Percentiles rank a stretch among this genome's conserved stretches.
Conservation (phyloP, 2,888 invertebrate genomes). For the Epirrhoe tristata region DNA sequence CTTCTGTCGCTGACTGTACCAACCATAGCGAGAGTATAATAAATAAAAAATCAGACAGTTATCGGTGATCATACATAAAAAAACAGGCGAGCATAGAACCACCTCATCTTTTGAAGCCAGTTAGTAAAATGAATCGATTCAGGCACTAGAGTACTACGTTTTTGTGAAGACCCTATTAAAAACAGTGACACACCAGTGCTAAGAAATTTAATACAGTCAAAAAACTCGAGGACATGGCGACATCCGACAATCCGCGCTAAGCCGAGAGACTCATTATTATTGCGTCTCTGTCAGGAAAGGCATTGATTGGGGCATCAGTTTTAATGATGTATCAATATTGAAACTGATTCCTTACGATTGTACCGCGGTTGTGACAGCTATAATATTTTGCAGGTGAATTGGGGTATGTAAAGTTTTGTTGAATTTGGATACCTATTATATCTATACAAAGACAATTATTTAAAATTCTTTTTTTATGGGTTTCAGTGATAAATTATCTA, state of each 20-base stretch:
- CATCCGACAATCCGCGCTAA: constrained; percentile 30
- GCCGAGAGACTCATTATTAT: constrained; percentile 26
- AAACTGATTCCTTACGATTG: constrained; percentile 6
- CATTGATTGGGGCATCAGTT: constrained; percentile 30
- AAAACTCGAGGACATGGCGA: constrained; percentile 30
- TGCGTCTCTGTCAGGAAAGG: constrained; percentile 25
- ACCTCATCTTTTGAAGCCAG: no score
- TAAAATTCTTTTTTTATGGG: no score
- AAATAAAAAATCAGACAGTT: no score
- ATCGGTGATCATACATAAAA: no score
- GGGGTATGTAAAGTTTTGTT: background rate
- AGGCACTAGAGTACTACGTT: background rate
- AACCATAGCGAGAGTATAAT: no score
- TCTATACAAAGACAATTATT: no score
- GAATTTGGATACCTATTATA: no score
- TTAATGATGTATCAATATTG: constrained; percentile 32
- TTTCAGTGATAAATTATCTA: no score
- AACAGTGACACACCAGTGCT: background rate
- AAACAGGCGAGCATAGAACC: no score
- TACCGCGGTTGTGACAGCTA: constrained; percentile 1
- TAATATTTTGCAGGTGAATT: background rate
- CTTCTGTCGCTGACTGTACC: no score
- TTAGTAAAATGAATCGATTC: background rate
- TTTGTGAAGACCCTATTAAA: background rate
- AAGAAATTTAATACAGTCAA: constrained; percentile 2